Evolutionary conservation across 2,797 vertebrate genomes (phyloP).

Genomic region (Scomberomorus guttatus): DNA sequence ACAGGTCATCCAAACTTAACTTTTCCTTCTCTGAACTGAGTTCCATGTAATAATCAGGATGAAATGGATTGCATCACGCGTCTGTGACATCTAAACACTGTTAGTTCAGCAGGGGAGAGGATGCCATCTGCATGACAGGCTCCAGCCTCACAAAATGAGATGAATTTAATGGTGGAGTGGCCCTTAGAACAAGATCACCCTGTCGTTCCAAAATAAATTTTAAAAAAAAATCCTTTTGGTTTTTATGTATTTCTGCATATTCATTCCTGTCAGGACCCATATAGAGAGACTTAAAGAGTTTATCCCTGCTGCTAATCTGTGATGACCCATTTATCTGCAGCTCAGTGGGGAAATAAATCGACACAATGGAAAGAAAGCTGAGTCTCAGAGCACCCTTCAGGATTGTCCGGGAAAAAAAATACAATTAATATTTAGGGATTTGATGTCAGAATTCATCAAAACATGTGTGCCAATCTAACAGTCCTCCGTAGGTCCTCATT

Average conservation of each 20-base stretch:
- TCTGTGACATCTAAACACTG: conserved; percentile 28
- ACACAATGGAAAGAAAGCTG: conserved; percentile 12
- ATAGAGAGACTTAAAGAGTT: conserved; percentile 43
- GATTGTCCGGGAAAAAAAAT: conserved; percentile 5
- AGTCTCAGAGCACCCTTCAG: conserved; percentile 22
- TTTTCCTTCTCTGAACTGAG: conserved; percentile 24
- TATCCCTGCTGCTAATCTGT: conserved; percentile 57
- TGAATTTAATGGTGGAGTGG: conserved; percentile 20
- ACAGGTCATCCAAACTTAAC: conserved; percentile 34
- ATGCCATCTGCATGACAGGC: conserved; percentile 37
- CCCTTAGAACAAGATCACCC: conserved; percentile 9
- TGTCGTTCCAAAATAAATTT: conserved; percentile 3
- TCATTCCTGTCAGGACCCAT: conserved; percentile 24
- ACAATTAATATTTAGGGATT: neutral
- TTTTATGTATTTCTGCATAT: conserved; percentile 13
- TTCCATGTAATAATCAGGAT: conserved; percentile 22
- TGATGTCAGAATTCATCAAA: conserved; percentile 13
- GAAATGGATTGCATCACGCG: conserved; percentile 26
- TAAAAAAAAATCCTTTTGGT: neutral
- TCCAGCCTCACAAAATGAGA: conserved; percentile 20
- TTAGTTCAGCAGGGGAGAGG: conserved; percentile 28
- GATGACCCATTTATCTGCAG: conserved; percentile 59
- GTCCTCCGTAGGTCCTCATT: neutral
- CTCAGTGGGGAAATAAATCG: conserved; percentile 48
- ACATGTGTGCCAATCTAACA: neutral